Evolutionary conservation across 2,113 vertebrate genomes (phyloP), one percentile per base, ranked within the genome.

Genomic region (Butorides virescens): DNA sequence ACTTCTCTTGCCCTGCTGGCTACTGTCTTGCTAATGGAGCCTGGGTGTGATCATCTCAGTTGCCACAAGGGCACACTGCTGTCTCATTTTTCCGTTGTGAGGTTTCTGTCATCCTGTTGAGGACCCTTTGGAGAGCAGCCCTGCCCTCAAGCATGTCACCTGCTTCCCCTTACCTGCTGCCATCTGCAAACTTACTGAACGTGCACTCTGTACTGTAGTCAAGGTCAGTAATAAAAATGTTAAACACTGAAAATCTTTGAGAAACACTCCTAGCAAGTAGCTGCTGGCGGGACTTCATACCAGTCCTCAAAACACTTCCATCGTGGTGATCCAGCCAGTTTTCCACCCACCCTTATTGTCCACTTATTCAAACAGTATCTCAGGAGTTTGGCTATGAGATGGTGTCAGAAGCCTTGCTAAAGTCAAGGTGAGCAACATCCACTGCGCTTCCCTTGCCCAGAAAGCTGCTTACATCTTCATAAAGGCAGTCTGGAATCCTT

Each of bases 51-150:
- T 74, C 10, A 3, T 18, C 80, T n/a, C 4, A 20, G 37, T 61
- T 90, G 74, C 86, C 80, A 74, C 86, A 44, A 56, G 70, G 66
- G 59, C 74, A 85, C 30, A 29, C 79, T 72, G n/a, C 82, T 63
- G 55, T 30, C 80, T 56, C 34, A 7, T 30, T 84, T 73, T 65
- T 15, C 62, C n/a, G 39, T 47, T 8, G 0, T n/a, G 44, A 65
- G 49, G 30, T 17, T 65, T 81, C 50, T 53, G 15, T 27, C 46
- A 6, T 9, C n/a, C 46, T 42, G 15, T 14, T 32, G 80, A 47
- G 74, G 74, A 63, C 74, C 42, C 29, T 86, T 62, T 71, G 52
- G 46, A 10, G 14, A n/a, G n/a, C 78, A 66, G 56, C 66, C 53
- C 53, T 89, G 91, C n/a, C 67, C 67, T 61, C 53, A 22, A 7